These are phyloP conservation scores for Melieria crassipennis DNA, from an alignment of 2,888 invertebrate genomes.

Conservation along the genomic window DNA sequence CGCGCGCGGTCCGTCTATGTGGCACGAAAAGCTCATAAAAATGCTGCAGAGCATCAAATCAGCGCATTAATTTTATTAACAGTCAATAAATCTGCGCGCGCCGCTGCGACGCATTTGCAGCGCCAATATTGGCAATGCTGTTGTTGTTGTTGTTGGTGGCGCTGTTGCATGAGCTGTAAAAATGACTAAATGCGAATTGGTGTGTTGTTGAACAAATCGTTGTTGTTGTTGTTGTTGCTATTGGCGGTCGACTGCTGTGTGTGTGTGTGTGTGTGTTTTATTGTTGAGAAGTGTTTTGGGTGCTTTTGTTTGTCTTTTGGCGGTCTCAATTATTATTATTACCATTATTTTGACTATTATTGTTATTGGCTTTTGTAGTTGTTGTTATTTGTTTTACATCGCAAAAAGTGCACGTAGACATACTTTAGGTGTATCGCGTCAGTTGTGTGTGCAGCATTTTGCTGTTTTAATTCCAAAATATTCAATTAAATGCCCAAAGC, in stretches of 20 bases:
- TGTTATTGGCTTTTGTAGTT: too few relatives aligned
- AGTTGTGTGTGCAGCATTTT: conserved; percentile 6
- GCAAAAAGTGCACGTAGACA: too few relatives aligned
- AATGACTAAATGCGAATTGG: not conserved
- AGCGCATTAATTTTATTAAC: conserved; percentile 40
- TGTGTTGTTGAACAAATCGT: too few relatives aligned
- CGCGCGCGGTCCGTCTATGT: conserved; percentile 24
- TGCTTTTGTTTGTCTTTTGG: not conserved
- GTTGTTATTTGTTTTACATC: too few relatives aligned
- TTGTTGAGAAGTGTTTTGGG: not conserved
- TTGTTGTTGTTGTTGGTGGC: not conserved
- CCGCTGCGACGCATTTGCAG: not conserved
- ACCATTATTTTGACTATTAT: not conserved
- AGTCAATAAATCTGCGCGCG: conserved; percentile 38
- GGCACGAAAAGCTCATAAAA: conserved; percentile 40
- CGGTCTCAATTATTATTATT: not conserved
- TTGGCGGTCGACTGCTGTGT: not conserved
- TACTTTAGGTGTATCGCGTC: too few relatives aligned
- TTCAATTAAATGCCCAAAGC: conserved; percentile 58
- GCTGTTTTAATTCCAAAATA: conserved; percentile 43
- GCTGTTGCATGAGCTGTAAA: not conserved
- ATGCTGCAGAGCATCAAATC: conserved; percentile 39
- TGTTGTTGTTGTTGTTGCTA: too few relatives aligned
- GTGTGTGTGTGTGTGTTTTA: not conserved
- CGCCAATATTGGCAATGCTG: too few relatives aligned